A percentile compares a stretch with the other conserved stretches of the same genome.
Conservation (phyloP, 2,797 vertebrate genomes). For the Neostethus bicornis region DNA sequence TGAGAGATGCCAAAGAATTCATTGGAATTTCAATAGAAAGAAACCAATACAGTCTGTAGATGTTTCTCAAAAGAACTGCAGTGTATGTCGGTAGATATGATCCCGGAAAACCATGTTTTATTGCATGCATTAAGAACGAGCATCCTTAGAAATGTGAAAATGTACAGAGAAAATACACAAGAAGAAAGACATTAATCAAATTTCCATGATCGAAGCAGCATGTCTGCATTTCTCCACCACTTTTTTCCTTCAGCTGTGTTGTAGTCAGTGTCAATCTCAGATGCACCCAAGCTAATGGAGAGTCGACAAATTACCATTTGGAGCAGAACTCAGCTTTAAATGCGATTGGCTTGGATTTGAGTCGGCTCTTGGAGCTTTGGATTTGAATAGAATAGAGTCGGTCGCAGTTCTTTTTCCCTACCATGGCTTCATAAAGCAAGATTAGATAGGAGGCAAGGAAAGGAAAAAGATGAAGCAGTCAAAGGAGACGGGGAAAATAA, state of each 20-base stretch:
- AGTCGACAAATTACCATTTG: constrained; percentile 61
- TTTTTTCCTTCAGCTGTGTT: constrained; percentile 17
- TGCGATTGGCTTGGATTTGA: constrained; percentile 62
- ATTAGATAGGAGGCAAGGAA: constrained; percentile 58
- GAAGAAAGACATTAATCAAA: too few relatives aligned
- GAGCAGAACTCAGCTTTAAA: constrained; percentile 58
- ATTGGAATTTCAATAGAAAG: background rate
- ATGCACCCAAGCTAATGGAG: constrained; percentile 36
- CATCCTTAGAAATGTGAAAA: background rate
- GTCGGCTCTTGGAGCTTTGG: constrained; percentile 58
- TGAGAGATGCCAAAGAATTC: background rate
- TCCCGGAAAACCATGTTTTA: too few relatives aligned
- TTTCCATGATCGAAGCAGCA: constrained; percentile 5
- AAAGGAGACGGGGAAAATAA: constrained; percentile 40
- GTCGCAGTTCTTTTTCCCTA: constrained; percentile 29
- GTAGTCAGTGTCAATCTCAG: constrained; percentile 49
- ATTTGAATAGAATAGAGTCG: constrained; percentile 65
- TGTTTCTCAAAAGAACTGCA: too few relatives aligned
- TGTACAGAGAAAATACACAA: constrained; percentile 1
- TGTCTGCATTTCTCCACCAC: constrained; percentile 10
- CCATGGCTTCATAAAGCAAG: constrained; percentile 55
- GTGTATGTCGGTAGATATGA: too few relatives aligned
- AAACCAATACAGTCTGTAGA: too few relatives aligned
- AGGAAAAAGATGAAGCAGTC: constrained; percentile 28
- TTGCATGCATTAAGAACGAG: background rate